A percentile compares a stretch with the other conserved stretches of the same genome.
phyloP scores from a whole-genome alignment of 2,797 vertebrate genomes.

The Sarcoramphus papa region DNA sequence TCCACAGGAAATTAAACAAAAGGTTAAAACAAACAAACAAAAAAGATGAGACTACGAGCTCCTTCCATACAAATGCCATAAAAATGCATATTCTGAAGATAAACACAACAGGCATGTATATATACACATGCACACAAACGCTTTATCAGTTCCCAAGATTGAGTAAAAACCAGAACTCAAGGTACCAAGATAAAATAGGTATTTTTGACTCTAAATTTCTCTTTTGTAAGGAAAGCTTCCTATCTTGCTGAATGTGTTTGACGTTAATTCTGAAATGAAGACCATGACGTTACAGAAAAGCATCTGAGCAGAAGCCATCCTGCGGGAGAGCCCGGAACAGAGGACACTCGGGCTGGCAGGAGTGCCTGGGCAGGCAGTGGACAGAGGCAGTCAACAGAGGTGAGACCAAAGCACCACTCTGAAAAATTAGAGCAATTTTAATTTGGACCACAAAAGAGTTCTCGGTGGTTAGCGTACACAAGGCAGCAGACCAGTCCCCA shows the following conservation, averaged over 20 bases:
- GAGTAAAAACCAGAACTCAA: neutral
- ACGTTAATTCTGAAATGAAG: neutral
- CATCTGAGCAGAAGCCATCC: neutral
- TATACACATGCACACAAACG: neutral
- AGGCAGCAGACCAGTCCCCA: neutral
- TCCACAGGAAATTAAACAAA: constrained; percentile 10
- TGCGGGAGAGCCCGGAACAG: neutral
- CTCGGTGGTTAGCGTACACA: rapidly evolving
- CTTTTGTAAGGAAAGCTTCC: neutral
- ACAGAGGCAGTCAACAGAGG: neutral
- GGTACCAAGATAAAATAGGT: neutral
- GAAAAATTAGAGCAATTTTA: neutral
- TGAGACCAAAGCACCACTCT: neutral
- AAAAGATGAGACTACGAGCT: neutral
- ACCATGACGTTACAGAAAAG: neutral
- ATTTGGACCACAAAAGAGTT: neutral
- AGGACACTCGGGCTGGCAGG: neutral
- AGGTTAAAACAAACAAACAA: neutral
- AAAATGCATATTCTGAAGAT: neutral
- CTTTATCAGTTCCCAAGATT: neutral
- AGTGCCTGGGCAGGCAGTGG: neutral
- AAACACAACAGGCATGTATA: neutral
- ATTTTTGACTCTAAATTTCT: neutral
- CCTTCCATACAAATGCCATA: neutral
- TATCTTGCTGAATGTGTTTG: neutral